These are phyloP conservation scores for Caranx melampygus DNA, from an alignment of 2,113 vertebrate genomes.

Conservation along the genomic window DNA sequence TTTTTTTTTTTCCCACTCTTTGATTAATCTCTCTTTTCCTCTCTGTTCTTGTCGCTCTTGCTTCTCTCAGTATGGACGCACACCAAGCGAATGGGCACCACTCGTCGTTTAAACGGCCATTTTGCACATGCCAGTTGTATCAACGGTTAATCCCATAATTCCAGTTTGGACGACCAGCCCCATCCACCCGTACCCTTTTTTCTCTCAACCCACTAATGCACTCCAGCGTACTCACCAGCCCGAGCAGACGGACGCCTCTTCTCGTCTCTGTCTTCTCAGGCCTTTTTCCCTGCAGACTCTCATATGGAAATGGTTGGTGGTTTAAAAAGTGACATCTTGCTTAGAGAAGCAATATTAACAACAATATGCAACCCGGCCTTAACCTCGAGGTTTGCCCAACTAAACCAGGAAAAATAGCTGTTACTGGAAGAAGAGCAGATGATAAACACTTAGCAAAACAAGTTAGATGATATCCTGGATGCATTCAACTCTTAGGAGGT, in stretches of 20 bases:
- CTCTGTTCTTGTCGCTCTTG: not conserved
- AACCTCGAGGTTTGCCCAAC: not conserved
- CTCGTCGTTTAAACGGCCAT: constrained; percentile 70
- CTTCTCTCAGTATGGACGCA: constrained; percentile 84
- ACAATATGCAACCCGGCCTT: not conserved
- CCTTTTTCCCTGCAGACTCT: constrained; percentile 1
- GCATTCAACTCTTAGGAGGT: too few relatives aligned
- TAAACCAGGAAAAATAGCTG: not conserved
- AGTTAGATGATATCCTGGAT: too few relatives aligned
- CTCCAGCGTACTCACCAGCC: constrained; percentile 42
- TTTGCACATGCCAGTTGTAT: constrained; percentile 55
- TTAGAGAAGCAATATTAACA: constrained; percentile 24
- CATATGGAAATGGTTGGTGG: constrained; percentile 7
- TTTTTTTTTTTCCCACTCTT: not conserved
- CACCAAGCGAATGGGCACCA: constrained; percentile 85
- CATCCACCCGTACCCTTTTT: not conserved
- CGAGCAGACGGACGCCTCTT: constrained; percentile 9
- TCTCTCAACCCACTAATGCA: constrained; percentile 38
- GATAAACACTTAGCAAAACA: not conserved
- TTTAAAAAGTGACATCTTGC: not conserved
- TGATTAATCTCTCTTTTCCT: fast-evolving
- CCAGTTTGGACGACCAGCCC: constrained; percentile 34
- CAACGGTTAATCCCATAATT: constrained; percentile 35
- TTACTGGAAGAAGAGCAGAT: not conserved
- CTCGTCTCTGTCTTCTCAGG: not conserved